Conservation (phyloP, 1,140 invertebrate genomes). For the Pseudomyrmex pallidus region DNA sequence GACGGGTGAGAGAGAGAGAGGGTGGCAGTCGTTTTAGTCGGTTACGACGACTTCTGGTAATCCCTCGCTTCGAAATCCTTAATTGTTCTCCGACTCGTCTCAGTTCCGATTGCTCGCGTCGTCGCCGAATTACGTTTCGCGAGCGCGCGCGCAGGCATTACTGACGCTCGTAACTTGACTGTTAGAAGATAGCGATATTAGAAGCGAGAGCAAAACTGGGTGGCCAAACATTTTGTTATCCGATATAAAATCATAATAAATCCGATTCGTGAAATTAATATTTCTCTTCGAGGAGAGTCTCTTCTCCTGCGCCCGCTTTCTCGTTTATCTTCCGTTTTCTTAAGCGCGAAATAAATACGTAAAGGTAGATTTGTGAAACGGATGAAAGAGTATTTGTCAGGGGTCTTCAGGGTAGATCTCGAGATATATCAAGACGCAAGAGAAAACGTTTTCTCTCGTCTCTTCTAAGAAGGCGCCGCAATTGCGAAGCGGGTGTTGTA, state of each 20-base stretch:
- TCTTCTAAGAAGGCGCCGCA: neutral
- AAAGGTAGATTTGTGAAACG: slow-evolving; percentile 13
- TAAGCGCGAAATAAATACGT: neutral
- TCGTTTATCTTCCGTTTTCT: neutral
- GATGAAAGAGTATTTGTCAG: slow-evolving; percentile 35
- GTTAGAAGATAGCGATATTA: slow-evolving; percentile 5
- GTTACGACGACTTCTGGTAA: slow-evolving; percentile 35
- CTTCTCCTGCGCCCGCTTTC: neutral
- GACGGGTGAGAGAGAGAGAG: neutral
- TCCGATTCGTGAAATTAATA: slow-evolving; percentile 12
- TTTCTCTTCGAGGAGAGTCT: neutral
- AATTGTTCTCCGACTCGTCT: slow-evolving; percentile 23
- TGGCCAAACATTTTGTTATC: neutral
- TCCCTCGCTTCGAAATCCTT: slow-evolving; percentile 20
- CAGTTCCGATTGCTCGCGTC: slow-evolving; percentile 31
- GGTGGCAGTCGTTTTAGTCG: neutral
- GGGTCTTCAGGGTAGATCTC: slow-evolving; percentile 12
- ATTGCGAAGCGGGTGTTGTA: neutral
- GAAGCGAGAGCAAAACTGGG: neutral
- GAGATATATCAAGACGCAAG: slow-evolving; percentile 11
- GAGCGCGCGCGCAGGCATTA: too few species aligned
- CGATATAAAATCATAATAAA: neutral
- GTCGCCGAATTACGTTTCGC: neutral
- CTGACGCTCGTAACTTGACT: slow-evolving; percentile 7
- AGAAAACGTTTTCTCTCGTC: neutral